Base-by-base conservation (phyloP, 2,888 invertebrate genomes). In the Oligia fasciuncula region DNA sequence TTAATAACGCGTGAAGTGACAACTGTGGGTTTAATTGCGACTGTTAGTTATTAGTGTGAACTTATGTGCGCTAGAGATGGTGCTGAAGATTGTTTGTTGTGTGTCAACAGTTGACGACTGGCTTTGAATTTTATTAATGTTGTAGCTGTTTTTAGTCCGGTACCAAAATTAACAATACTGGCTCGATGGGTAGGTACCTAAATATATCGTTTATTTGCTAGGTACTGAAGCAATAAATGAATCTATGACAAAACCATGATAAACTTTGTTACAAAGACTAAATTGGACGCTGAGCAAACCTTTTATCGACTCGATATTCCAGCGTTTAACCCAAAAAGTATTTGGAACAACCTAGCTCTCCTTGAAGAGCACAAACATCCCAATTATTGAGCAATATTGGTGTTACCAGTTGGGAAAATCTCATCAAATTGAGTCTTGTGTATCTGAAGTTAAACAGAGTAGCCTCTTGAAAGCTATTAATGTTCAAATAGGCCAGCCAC, bases 1-100 rank as follows among this genome's bases (percentile, higher is more conserved):
- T 93, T 93, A 95, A 95, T 94, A 93, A 91, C 91, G 94, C 95
- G 93, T 95, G 94, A 94, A 95, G 94, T 95, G 95, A 94, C 95
- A 95, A 94, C 92, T 92, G 91, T 90, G 82, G 91, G 87, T 92
- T 91, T 96, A 95, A 95, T 96, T 95, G 94, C 93, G 88, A 80
- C 86, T 81, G 85, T 90, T 89, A 91, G 85, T 85, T 87, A 83
- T 89, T 85, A 88, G 86, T 89, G 84, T 84, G 83, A 87, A 87
- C 77, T 79, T 86, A 85, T 85, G 74, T 74, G 77, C 62, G 66
- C 40, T 66, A 62, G 77, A 75, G 76, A 87, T 74, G 76, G 85
- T 70, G 76, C 49, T 77, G 75, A 57, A 73, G 70, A 76, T 79
- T 68, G 85, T 79, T 73, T 63, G 70, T 51, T 82, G 67, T 65